Percentiles rank a stretch among this genome's conserved stretches.
Conservation (phyloP, 2,113 vertebrate species). For the Nannobrachium achirus region DNA sequence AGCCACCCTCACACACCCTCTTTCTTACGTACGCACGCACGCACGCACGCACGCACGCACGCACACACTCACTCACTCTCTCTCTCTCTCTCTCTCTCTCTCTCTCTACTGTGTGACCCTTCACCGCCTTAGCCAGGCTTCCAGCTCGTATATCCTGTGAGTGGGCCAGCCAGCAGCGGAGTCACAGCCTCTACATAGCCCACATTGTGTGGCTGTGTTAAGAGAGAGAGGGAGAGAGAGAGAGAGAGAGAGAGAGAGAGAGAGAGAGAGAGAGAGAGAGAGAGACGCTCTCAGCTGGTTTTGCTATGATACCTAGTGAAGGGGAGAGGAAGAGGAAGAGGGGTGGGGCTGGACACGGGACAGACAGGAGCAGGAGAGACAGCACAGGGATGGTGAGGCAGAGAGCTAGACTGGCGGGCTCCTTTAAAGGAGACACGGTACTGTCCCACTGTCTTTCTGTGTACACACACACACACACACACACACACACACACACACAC, state of each 20-base stretch:
- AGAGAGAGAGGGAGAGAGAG: conserved; percentile 51
- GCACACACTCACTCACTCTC: conserved; percentile 52
- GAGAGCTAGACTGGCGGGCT: conserved; percentile 44
- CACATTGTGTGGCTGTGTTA: conserved; percentile 60
- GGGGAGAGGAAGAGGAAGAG: conserved; percentile 71
- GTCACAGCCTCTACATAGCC: conserved; percentile 41
- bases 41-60: conserved; percentile 38
- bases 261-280: conserved; percentile 15
- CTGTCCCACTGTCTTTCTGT: conserved; percentile 32
- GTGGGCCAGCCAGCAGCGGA: conserved; percentile 29
- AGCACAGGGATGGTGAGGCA: conserved; percentile 59
- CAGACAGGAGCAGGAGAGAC: conserved; percentile 11
- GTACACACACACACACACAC: not conserved
- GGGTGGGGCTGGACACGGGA: conserved; percentile 44
- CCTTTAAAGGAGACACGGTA: conserved; percentile 34
- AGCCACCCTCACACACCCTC: conserved; percentile 50
- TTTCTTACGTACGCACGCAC: conserved; percentile 51
- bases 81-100: conserved; percentile 23
- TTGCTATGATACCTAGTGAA: conserved; percentile 29
- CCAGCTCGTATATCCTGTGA: conserved; percentile 73
- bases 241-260: conserved; percentile 7
- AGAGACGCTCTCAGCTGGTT: conserved; percentile 6
- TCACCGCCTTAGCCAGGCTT: conserved; percentile 59
- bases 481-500: conserved; percentile 1
- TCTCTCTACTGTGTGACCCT: conserved; percentile 56